Evolutionary conservation across 1,140 invertebrate genomes (phyloP).

Genomic region (Atopsyche davidsoni): DNA sequence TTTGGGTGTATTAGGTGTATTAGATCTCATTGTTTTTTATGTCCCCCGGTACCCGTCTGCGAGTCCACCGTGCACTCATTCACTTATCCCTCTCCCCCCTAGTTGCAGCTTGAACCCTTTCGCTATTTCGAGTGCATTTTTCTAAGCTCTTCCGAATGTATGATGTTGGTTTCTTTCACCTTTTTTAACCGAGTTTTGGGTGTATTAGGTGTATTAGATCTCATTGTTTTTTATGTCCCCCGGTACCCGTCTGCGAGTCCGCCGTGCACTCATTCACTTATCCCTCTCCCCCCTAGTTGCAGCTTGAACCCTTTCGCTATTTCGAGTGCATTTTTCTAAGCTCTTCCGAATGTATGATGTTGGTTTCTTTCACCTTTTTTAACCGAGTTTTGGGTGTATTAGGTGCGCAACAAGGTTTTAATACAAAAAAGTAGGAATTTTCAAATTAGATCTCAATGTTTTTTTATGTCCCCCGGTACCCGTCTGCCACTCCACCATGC

Average conservation of each 20-base stretch:
- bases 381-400: too few species aligned
- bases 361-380: too few species aligned
- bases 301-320: background rate
- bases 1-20: too few species aligned
- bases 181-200: too few species aligned
- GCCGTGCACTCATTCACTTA: too few species aligned
- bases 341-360: background rate
- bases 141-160: background rate
- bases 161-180: background rate
- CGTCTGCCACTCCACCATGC: too few species aligned
- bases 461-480: background rate
- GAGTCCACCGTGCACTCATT: conserved; percentile 1
- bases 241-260: too few species aligned
- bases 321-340: background rate
- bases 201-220: background rate
- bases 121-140: background rate
- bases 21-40: conserved; percentile 22
- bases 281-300: too few species aligned
- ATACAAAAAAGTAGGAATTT: too few species aligned
- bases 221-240: background rate
- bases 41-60: too few species aligned
- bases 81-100: conserved; percentile 8
- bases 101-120: background rate
- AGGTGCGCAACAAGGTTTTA: too few species aligned
- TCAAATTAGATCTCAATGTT: background rate